These are phyloP conservation scores for Oxyura jamaicensis DNA, from an alignment of 2,113 vertebrate species.

Conservation along the genomic window DNA sequence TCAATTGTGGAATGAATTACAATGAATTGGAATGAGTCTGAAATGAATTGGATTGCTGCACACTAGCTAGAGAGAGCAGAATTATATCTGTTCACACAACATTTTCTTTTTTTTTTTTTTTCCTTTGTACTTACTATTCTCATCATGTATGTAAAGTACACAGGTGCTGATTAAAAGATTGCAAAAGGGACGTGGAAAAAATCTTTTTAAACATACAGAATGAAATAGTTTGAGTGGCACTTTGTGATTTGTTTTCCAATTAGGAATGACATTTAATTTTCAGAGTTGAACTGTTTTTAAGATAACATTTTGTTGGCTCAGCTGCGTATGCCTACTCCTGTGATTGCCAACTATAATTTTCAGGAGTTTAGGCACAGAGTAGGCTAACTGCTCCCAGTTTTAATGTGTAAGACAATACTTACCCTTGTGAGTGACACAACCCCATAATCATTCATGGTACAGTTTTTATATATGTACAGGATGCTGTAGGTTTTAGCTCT, in stretches of 20 bases:
- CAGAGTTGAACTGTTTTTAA: constrained; percentile 15
- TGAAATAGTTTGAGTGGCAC: constrained; percentile 26
- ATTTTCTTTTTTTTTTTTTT: not conserved
- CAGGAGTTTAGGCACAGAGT: not conserved
- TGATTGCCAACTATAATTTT: not conserved
- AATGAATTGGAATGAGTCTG: not conserved
- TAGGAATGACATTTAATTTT: constrained; percentile 49
- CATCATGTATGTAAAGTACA: constrained; percentile 19
- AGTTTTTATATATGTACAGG: not conserved
- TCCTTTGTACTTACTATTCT: constrained; percentile 12
- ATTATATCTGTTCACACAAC: not conserved
- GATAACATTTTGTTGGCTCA: not conserved
- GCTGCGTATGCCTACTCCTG: not conserved
- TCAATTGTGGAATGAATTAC: not conserved
- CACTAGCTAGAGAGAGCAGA: not conserved
- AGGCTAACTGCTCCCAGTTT: not conserved
- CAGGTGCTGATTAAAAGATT: constrained; percentile 59
- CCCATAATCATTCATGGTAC: not conserved
- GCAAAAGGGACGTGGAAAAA: not conserved
- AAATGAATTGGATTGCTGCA: not conserved
- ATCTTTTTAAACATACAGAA: not conserved
- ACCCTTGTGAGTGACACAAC: not conserved
- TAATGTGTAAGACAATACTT: not conserved
- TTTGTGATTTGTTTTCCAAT: constrained; percentile 56
- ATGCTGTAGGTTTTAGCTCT: not conserved